Conservation (phyloP, 1,140 invertebrate genomes). For the Papilio helenus region DNA sequence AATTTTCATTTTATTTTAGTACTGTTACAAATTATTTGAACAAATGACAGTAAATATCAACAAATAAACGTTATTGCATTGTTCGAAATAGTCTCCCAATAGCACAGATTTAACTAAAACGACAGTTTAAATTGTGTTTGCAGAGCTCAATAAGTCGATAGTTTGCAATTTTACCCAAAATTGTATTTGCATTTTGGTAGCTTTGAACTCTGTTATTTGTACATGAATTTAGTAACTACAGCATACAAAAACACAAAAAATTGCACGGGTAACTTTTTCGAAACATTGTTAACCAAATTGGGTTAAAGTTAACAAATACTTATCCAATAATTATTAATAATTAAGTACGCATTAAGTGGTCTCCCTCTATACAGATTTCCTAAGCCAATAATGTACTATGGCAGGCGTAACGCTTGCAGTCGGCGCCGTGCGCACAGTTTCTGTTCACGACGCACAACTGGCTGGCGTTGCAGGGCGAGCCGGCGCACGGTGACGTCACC, state of each 20-base stretch:
- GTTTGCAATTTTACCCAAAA: not conserved
- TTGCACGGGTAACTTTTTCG: not conserved
- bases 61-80: not conserved
- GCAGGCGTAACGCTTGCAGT: slow-evolving; percentile 87
- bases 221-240: not conserved
- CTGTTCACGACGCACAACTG: slow-evolving; percentile 88
- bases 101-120: slow-evolving; percentile 23
- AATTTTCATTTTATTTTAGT: not conserved
- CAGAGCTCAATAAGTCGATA: slow-evolving; percentile 6
- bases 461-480: slow-evolving; percentile 87
- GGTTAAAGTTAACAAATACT: too few relatives aligned
- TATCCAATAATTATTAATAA: too few relatives aligned
- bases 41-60: not conserved
- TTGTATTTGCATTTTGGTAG: not conserved
- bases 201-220: slow-evolving; percentile 25
- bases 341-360: too few relatives aligned
- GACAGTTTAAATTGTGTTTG: not conserved
- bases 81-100: not conserved
- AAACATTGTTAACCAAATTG: too few relatives aligned
- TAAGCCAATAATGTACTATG: too few relatives aligned
- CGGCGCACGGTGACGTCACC: slow-evolving; percentile 91
- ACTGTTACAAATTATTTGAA: not conserved
- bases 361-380: too few relatives aligned
- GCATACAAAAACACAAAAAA: not conserved
- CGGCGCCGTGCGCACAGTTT: slow-evolving; percentile 83